These are phyloP conservation scores for Typhlomys cinereus DNA, from an alignment of 2,113 vertebrate species.

Conservation along the genomic window DNA sequence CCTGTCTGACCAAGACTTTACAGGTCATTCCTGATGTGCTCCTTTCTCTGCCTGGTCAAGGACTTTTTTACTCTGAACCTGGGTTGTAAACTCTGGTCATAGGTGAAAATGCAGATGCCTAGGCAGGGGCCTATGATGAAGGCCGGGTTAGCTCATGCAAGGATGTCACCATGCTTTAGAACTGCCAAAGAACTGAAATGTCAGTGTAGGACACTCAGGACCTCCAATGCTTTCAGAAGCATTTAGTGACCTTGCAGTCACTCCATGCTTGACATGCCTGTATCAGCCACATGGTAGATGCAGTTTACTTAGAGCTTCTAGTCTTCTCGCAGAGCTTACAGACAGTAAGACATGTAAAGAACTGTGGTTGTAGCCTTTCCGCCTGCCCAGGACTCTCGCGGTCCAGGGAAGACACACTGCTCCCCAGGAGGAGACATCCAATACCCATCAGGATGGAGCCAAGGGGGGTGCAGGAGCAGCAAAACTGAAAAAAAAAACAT, in stretches of 20 bases:
- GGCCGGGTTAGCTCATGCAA: no score
- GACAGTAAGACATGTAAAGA: slow-evolving; percentile 14
- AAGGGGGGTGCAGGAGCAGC: no score
- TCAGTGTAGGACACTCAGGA: no score
- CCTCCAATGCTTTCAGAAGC: neutral
- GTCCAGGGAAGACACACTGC: no score
- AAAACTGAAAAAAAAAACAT: no score
- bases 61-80: neutral
- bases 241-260: neutral
- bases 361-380: no score
- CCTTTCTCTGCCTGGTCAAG: neutral
- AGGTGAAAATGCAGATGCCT: neutral
- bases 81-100: neutral
- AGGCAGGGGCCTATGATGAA: neutral
- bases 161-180: neutral
- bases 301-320: slow-evolving; percentile 60
- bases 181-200: no score
- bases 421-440: no score
- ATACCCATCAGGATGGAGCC: no score
- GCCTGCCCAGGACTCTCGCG: no score
- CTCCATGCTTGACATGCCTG: neutral
- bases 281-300: no score
- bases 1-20: neutral
- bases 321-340: slow-evolving; percentile 35
- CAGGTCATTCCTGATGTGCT: neutral